A percentile compares a stretch with the other conserved stretches of the same genome.
These are phyloP conservation scores for Micronycteris hirsuta DNA, from an alignment of 2,113 vertebrate genomes.

Conservation along the genomic window DNA sequence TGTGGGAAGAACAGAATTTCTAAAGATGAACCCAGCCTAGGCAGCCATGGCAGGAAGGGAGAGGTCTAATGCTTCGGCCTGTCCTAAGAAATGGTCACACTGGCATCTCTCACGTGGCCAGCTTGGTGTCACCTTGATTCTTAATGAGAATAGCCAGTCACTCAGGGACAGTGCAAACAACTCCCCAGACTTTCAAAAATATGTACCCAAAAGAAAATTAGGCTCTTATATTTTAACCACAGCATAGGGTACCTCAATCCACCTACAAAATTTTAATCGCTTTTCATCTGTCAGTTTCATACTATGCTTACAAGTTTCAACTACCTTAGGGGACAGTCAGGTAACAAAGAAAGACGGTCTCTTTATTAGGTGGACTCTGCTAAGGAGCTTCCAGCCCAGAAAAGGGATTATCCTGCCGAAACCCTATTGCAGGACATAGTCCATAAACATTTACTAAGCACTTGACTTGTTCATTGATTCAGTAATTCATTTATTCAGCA, in stretches of 20 bases:
- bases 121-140: not conserved
- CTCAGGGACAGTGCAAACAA: not conserved
- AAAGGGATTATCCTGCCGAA: not conserved
- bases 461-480: not conserved
- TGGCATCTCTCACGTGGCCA: not conserved
- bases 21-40: not conserved
- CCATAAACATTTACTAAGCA: not conserved
- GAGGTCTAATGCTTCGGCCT: too few relatives aligned
- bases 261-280: not conserved
- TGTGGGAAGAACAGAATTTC: not conserved
- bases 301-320: not conserved
- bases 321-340: not conserved
- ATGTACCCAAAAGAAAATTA: not conserved
- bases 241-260: not conserved
- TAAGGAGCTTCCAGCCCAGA: not conserved
- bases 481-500: slow-evolving; percentile 11
- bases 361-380: not conserved
- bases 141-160: not conserved
- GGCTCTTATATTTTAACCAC: not conserved
- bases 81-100: not conserved
- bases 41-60: not conserved
- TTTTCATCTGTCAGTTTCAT: not conserved
- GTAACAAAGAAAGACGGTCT: not conserved
- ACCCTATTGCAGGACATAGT: not conserved
- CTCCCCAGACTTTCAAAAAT: not conserved